phyloP scores from a whole-genome alignment of 2,113 vertebrate genomes.

The Mormyrus iriodes region DNA sequence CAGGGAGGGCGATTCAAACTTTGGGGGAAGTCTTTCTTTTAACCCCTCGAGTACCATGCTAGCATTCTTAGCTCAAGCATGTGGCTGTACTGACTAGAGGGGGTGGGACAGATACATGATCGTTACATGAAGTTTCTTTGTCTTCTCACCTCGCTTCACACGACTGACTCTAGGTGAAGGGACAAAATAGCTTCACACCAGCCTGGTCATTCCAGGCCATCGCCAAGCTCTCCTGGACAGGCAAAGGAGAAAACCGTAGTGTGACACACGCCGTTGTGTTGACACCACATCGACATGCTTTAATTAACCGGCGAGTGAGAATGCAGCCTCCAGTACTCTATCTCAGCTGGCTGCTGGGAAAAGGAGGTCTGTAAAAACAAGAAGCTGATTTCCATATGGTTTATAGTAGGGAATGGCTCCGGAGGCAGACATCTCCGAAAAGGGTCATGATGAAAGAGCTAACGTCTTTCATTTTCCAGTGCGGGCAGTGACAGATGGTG shows the following conservation, averaged over 20 bases:
- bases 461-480: not conserved
- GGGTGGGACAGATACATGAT: not conserved
- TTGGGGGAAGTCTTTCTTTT: conserved; percentile 26
- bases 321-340: not conserved
- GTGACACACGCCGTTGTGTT: not conserved
- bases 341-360: not conserved
- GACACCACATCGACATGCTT: not conserved
- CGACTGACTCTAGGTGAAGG: not conserved
- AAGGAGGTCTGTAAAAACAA: not conserved
- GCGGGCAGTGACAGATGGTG: not conserved
- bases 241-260: not conserved
- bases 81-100: not conserved
- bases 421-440: not conserved
- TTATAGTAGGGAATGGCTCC: not conserved
- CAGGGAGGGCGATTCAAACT: conserved; percentile 20
- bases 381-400: not conserved
- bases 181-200: not conserved
- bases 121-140: not conserved
- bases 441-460: not conserved
- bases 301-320: not conserved
- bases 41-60: conserved; percentile 26
- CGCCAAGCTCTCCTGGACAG: not conserved
- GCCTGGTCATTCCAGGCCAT: not conserved
- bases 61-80: not conserved
- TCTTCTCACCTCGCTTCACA: not conserved